phyloP scores from a whole-genome alignment of 2,113 vertebrate genomes.

The Sterna hirundo region DNA sequence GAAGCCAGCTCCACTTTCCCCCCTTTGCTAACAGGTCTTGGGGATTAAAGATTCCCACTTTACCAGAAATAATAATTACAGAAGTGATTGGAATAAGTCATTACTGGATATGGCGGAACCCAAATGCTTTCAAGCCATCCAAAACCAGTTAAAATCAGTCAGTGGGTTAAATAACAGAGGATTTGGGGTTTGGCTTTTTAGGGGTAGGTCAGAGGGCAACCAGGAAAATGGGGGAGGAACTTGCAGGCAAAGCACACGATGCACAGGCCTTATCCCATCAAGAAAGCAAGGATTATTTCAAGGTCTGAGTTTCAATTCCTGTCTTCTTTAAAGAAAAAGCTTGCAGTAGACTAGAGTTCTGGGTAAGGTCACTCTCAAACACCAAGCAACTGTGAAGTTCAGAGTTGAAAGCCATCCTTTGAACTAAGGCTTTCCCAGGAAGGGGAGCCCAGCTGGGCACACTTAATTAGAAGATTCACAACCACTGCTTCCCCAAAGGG shows the following conservation, averaged over 20 bases:
- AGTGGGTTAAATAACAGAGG: background rate
- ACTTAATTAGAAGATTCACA: background rate
- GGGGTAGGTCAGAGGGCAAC: background rate
- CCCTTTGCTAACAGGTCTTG: background rate
- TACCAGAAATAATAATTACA: background rate
- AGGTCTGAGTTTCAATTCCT: background rate
- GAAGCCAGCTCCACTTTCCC: background rate
- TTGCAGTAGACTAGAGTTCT: background rate
- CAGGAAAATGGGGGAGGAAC: background rate
- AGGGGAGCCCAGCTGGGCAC: background rate
- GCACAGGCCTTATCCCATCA: background rate
- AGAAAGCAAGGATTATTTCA: background rate
- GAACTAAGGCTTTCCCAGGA: background rate
- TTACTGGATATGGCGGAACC: background rate
- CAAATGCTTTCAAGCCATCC: rapidly evolving
- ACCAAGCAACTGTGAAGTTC: background rate
- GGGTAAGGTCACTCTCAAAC: background rate
- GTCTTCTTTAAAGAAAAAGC: background rate
- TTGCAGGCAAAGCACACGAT: background rate
- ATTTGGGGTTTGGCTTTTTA: background rate
- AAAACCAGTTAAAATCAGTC: background rate
- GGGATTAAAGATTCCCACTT: background rate
- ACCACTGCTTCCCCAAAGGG: background rate
- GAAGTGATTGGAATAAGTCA: background rate
- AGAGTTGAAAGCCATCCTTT: background rate